A percentile compares a stretch with the other conserved stretches of the same genome.
These are phyloP conservation scores for Branchellion lobata DNA, from an alignment of 2,888 invertebrate genomes.

Conservation along the genomic window DNA sequence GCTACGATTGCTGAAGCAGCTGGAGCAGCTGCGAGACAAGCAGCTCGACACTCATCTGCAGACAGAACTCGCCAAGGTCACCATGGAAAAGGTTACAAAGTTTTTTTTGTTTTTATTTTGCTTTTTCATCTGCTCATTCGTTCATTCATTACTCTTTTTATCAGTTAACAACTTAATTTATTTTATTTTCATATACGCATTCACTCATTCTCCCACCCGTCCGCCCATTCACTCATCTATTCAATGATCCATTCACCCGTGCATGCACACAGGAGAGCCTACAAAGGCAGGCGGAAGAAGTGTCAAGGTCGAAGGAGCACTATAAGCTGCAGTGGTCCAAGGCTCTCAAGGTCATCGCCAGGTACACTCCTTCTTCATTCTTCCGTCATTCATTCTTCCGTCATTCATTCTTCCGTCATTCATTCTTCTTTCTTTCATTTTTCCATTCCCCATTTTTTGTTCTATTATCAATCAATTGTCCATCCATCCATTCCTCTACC, in stretches of 20 bases:
- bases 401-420: too few species aligned
- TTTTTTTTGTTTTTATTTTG: not conserved
- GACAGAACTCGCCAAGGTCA: constrained; percentile 62
- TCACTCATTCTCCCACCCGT: too few species aligned
- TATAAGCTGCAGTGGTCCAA: constrained; percentile 6
- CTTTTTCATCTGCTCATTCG: too few species aligned
- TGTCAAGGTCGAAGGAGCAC: constrained; percentile 1
- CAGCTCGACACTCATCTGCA: constrained; percentile 61
- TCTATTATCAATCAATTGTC: too few species aligned
- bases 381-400: too few species aligned
- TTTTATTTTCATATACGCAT: too few species aligned
- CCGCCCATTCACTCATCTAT: too few species aligned
- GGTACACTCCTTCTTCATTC: too few species aligned
- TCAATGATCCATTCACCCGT: too few species aligned
- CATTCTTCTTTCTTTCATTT: not conserved
- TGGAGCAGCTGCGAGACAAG: constrained; percentile 59
- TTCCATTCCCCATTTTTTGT: constrained; percentile 1
- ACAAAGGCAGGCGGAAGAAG: not conserved
- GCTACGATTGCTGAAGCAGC: constrained; percentile 58
- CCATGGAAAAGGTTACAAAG: constrained; percentile 60
- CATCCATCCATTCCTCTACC: too few species aligned
- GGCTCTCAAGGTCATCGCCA: constrained; percentile 8
- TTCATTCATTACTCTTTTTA: too few species aligned
- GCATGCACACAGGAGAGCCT: not conserved
- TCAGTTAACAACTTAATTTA: too few species aligned